Percentiles rank a stretch among this genome's conserved stretches.
Conservation (phyloP, 2,797 vertebrate genomes). For the Periparus ater region DNA sequence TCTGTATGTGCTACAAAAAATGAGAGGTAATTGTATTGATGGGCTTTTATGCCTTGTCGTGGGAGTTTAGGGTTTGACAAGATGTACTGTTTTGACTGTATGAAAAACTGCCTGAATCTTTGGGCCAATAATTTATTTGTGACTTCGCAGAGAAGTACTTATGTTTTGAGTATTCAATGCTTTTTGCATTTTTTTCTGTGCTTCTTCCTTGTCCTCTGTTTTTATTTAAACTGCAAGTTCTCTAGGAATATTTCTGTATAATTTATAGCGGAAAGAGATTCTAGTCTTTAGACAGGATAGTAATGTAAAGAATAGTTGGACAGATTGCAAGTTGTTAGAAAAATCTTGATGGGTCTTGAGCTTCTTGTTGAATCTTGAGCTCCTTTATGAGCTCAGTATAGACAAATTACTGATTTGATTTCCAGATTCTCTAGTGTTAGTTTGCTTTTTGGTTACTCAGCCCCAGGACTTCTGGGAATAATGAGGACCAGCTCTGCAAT, state of each 20-base stretch:
- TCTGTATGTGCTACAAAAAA: not conserved
- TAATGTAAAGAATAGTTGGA: not conserved
- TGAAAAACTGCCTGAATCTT: not conserved
- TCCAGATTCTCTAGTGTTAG: not conserved
- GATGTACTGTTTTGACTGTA: not conserved
- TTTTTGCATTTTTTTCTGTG: not conserved
- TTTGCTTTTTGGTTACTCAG: not conserved
- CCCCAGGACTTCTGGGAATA: not conserved
- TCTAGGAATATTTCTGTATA: not conserved
- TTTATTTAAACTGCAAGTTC: not conserved
- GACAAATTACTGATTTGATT: not conserved
- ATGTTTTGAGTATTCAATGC: not conserved
- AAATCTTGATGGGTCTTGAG: not conserved
- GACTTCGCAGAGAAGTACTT: not conserved
- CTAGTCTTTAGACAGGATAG: not conserved
- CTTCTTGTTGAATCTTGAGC: not conserved
- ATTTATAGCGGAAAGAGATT: not conserved
- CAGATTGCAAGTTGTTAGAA: not conserved
- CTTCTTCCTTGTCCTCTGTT: not conserved
- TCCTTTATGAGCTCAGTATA: not conserved
- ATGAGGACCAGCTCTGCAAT: not conserved
- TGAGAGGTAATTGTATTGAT: not conserved
- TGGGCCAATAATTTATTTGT: not conserved
- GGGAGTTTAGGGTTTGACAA: not conserved
- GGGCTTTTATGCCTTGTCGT: not conserved